Percentiles rank a stretch among this genome's conserved stretches.
phyloP scores from a whole-genome alignment of 2,113 vertebrate species.

The Brienomyrus longianalis region DNA sequence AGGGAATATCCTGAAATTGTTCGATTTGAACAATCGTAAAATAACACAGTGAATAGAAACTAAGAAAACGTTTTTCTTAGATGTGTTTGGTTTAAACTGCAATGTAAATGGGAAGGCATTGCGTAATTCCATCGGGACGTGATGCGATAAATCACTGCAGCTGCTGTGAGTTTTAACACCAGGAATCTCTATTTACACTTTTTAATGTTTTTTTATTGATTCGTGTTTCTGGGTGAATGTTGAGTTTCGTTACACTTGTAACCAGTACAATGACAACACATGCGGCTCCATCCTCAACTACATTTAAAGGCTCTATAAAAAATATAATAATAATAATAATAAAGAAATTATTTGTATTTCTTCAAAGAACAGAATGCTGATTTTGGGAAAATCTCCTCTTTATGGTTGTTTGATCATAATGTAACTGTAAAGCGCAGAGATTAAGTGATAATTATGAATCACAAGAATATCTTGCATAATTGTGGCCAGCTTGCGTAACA shows the following conservation, averaged over 20 bases:
- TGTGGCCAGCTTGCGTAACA: slow-evolving; percentile 29
- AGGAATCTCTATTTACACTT: neutral
- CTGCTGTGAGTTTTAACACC: neutral
- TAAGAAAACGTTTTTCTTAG: neutral
- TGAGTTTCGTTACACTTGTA: neutral
- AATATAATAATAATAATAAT: neutral
- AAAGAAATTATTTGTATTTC: slow-evolving; percentile 1
- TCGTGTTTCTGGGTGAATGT: neutral
- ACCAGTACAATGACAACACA: neutral
- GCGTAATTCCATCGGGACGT: neutral
- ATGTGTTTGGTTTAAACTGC: neutral
- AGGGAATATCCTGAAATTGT: neutral
- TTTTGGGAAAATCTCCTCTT: neutral
- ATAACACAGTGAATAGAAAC: neutral
- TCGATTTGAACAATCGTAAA: neutral
- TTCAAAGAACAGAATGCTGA: slow-evolving; percentile 13
- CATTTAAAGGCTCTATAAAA: neutral
- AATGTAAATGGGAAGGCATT: neutral
- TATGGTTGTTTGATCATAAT: slow-evolving; percentile 21
- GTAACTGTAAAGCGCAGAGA: neutral
- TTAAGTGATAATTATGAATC: slow-evolving; percentile 25
- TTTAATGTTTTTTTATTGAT: neutral
- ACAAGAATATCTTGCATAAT: slow-evolving; percentile 20
- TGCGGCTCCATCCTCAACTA: neutral
- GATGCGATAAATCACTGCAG: neutral